phyloP scores from a whole-genome alignment of 2,113 vertebrate species.

The Percopsis transmontana region DNA sequence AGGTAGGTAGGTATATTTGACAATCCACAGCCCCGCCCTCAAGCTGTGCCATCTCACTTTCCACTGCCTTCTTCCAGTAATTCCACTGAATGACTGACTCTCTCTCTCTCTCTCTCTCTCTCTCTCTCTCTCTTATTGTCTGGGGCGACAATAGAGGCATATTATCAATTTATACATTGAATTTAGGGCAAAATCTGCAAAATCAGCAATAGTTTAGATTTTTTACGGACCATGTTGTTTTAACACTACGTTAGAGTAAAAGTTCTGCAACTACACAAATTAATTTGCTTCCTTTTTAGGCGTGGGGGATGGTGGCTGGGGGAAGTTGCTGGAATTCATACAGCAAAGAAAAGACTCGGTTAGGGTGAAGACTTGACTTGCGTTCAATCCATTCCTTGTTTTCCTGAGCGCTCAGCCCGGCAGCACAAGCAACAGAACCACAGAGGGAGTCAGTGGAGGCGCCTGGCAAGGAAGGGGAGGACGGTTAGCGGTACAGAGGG shows the following conservation, averaged over 20 bases:
- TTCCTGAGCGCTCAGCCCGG: constrained; percentile 11
- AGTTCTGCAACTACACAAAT: neutral
- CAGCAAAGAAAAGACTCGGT: constrained; percentile 8
- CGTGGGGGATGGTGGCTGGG: too few relatives aligned
- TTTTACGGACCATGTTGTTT: neutral
- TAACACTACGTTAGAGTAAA: too few relatives aligned
- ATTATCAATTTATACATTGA: too few relatives aligned
- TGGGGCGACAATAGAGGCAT: too few relatives aligned
- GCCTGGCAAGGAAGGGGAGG: constrained; percentile 56
- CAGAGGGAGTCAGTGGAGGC: constrained; percentile 48
- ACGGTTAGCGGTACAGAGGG: constrained; percentile 60
- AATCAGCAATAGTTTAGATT: neutral
- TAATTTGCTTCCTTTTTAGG: too few relatives aligned
- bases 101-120: neutral
- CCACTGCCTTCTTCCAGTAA: neutral
- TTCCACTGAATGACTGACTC: too few relatives aligned
- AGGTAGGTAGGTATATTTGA: constrained; percentile 1
- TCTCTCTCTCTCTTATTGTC: too few relatives aligned
- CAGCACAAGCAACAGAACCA: constrained; percentile 14
- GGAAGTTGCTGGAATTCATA: neutral
- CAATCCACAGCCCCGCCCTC: neutral
- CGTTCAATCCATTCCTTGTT: constrained; percentile 49
- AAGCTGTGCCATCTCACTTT: neutral
- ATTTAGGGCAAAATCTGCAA: too few relatives aligned
- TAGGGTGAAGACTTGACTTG: constrained; percentile 15